Conservation (phyloP, 1,140 invertebrate species). For the Aculops lycopersici region DNA sequence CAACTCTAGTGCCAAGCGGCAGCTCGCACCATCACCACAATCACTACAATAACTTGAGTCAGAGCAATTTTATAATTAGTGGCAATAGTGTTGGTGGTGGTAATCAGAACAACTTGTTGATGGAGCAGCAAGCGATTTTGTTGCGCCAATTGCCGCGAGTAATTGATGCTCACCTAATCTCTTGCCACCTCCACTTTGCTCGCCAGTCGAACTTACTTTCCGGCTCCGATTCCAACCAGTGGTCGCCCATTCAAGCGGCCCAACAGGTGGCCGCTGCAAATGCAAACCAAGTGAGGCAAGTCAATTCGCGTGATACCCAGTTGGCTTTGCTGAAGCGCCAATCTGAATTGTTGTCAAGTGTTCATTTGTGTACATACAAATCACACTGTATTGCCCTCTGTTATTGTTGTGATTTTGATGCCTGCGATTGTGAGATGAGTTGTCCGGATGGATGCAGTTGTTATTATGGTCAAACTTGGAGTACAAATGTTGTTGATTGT, state of each 20-base stretch:
- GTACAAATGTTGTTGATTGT: conserved; percentile 66
- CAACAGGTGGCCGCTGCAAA: background rate
- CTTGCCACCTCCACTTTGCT: conserved; percentile 54
- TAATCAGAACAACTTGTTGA: too few relatives aligned
- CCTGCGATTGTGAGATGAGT: conserved; percentile 77
- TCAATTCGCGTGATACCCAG: too few relatives aligned
- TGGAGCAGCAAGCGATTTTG: background rate
- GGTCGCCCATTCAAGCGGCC: background rate
- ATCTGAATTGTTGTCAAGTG: too few relatives aligned
- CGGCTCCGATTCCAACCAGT: background rate
- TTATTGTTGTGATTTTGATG: conserved; percentile 74
- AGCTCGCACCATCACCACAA: background rate
- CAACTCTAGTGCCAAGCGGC: background rate
- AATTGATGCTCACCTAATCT: conserved; percentile 61
- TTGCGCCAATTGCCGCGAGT: conserved; percentile 47
- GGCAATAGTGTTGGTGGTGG: too few relatives aligned
- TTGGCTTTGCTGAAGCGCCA: too few relatives aligned
- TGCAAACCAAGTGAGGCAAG: too few relatives aligned
- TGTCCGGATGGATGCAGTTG: conserved; percentile 70
- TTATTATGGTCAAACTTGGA: conserved; percentile 73
- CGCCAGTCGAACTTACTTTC: conserved; percentile 24
- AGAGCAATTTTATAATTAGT: too few relatives aligned
- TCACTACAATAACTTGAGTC: background rate
- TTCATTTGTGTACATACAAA: conserved; percentile 44
- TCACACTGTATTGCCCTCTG: conserved; percentile 67